phyloP scores from a whole-genome alignment of 2,888 invertebrate species.

The Drosophila glabriapex region DNA sequence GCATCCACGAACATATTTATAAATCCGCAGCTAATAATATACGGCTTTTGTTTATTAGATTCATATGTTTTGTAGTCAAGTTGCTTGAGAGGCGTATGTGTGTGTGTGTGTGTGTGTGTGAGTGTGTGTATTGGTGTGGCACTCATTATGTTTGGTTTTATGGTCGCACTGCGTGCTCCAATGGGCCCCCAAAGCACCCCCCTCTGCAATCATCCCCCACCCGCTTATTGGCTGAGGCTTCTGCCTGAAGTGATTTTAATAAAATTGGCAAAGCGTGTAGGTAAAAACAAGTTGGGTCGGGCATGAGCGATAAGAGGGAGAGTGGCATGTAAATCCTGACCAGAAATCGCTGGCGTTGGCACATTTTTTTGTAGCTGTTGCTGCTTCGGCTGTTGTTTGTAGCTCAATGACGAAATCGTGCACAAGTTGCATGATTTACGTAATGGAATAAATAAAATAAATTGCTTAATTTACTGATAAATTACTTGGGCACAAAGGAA shows the following conservation, averaged over 20 bases:
- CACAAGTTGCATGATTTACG: constrained; percentile 82
- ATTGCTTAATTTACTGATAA: constrained; percentile 85
- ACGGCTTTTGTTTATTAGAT: constrained; percentile 82
- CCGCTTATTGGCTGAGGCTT: constrained; percentile 26
- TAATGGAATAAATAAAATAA: constrained; percentile 84
- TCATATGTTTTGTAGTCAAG: constrained; percentile 74
- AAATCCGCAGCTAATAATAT: constrained; percentile 78
- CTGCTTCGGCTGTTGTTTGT: constrained; percentile 4
- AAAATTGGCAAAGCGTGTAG: constrained; percentile 78
- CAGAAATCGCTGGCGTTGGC: constrained; percentile 77
- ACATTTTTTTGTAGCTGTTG: constrained; percentile 45
- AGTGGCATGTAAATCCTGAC: constrained; percentile 70
- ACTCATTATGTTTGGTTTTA: constrained; percentile 75
- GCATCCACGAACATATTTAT: constrained; percentile 10
- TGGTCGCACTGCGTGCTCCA: constrained; percentile 58
- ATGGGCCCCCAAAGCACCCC: constrained; percentile 6
- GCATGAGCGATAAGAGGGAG: neutral
- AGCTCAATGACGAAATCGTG: constrained; percentile 77
- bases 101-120: constrained; percentile 18
- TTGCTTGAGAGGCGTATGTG: constrained; percentile 57
- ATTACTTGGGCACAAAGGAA: constrained; percentile 65
- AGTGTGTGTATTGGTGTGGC: constrained; percentile 41
- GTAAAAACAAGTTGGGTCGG: constrained; percentile 65
- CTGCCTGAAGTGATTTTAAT: constrained; percentile 78
- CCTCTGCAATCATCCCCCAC: constrained; percentile 5